Conservation (phyloP, 2,797 vertebrate species). For the Schizopygopsis pylzovi region DNA sequence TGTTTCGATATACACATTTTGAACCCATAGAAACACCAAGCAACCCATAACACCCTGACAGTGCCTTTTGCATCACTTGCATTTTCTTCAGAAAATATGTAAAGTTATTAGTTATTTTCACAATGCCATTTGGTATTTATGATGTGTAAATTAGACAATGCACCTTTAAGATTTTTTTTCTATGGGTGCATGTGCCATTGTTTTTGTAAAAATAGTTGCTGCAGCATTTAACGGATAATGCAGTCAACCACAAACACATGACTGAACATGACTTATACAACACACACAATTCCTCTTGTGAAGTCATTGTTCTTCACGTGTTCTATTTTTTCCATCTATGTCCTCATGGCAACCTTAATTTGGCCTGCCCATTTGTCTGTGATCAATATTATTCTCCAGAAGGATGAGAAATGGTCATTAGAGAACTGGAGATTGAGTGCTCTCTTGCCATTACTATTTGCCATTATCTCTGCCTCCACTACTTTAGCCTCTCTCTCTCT, state of each 20-base stretch:
- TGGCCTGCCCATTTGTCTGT: slow-evolving; percentile 25
- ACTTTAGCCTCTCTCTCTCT: slow-evolving; percentile 27
- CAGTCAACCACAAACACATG: background rate
- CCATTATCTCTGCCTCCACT: slow-evolving; percentile 38
- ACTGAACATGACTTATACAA: background rate
- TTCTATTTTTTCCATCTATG: background rate
- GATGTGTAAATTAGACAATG: background rate
- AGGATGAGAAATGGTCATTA: slow-evolving; percentile 51
- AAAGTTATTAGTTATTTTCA: background rate
- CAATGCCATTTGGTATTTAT: background rate
- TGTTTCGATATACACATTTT: no score
- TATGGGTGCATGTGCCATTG: background rate
- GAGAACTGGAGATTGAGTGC: slow-evolving; percentile 37
- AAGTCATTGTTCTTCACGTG: background rate
- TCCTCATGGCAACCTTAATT: slow-evolving; percentile 14
- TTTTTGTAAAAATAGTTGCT: slow-evolving; percentile 36
- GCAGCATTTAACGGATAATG: slow-evolving; percentile 14
- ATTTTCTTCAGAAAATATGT: background rate
- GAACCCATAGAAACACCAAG: background rate
- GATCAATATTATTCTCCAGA: slow-evolving; percentile 53
- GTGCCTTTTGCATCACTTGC: background rate
- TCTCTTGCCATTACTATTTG: slow-evolving; percentile 50
- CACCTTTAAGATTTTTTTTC: background rate
- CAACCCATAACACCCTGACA: background rate
- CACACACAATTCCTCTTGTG: background rate